A percentile compares a stretch with the other conserved stretches of the same genome.
phyloP scores from a whole-genome alignment of 2,797 vertebrate species.

The Eospalax fontanierii region DNA sequence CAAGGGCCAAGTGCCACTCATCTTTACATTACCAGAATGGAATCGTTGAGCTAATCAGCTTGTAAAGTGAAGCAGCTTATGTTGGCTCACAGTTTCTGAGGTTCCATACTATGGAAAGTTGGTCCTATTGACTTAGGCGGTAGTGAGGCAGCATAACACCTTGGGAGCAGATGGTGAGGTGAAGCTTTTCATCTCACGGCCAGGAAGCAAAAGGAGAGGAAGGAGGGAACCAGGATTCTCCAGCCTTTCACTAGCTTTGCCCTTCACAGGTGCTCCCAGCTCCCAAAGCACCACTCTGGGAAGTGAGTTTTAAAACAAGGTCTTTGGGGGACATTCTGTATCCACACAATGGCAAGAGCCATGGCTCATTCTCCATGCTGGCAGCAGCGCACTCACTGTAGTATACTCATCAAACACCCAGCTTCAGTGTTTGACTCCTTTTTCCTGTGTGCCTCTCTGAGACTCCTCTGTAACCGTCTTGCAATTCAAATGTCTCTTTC shows the following conservation, averaged over 20 bases:
- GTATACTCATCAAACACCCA: rapidly evolving
- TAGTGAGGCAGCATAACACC: neutral
- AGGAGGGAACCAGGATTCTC: neutral
- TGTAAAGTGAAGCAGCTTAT: neutral
- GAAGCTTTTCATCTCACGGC: neutral
- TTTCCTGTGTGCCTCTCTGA: too few species aligned
- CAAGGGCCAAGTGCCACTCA: rapidly evolving
- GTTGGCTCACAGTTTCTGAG: neutral
- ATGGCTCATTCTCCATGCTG: neutral
- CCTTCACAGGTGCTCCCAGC: neutral
- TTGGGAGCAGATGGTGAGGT: neutral
- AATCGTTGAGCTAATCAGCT: neutral
- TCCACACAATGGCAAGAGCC: neutral
- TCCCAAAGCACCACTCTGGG: too few species aligned
- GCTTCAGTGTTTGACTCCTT: neutral
- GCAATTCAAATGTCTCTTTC: neutral
- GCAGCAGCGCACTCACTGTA: rapidly evolving
- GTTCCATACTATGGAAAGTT: neutral
- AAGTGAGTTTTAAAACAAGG: too few species aligned
- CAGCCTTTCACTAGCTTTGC: neutral
- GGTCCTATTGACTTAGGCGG: neutral
- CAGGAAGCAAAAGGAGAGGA: neutral
- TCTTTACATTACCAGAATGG: neutral
- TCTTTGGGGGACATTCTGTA: neutral
- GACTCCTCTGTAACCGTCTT: too few species aligned